Evolutionary conservation across 2,797 vertebrate species (phyloP), one percentile per base, ranked within the genome.

Genomic region (Melanotaenia maccullochi): DNA sequence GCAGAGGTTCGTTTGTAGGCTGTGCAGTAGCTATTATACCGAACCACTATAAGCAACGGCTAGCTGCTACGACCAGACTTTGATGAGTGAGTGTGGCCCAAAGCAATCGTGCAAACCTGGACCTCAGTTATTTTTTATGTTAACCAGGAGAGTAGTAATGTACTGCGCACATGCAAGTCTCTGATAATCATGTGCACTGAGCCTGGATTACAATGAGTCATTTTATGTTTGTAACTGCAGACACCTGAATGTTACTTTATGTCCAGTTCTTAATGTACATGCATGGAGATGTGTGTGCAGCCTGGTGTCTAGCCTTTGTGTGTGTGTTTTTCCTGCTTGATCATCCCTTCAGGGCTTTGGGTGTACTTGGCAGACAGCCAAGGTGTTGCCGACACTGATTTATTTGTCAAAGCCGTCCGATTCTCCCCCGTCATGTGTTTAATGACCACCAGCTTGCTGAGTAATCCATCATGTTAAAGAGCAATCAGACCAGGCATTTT

Each of bases 351-450:
- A 64, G 73, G 42, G 47, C 54, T 33, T 25, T 0, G 54, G 58
- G 20, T 62, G 28, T 14, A 49, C 62, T 60, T 83, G 85, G 84
- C 83, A 54, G 65, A 3, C 9, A 3, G 68, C 84, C 85, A 80
- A 16, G 1, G 1, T 6, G 28, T 5, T 24, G 74, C 67, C 25
- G 62, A 67, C 79, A 3, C 40, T 68, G 82, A 86, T 81, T 79
- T 78, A 78, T 76, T 57, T 20, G 49, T 69, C 58, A 35, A 60
- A 57, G 64, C 47, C 8, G 65, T 67, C 65, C 0, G 28, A 75
- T 79, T 82, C 57, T 55, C 59, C 56, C 57, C 16, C 0, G 14
- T 42, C 66, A 8, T 30, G 63, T 7, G 1, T 76, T 79, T 75
- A 84, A 89, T 68, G 71, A 24, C 44, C 60, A 1, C 5, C 71